These are phyloP conservation scores for Cenopis cana DNA, from an alignment of 2,888 invertebrate species.

Conservation along the genomic window DNA sequence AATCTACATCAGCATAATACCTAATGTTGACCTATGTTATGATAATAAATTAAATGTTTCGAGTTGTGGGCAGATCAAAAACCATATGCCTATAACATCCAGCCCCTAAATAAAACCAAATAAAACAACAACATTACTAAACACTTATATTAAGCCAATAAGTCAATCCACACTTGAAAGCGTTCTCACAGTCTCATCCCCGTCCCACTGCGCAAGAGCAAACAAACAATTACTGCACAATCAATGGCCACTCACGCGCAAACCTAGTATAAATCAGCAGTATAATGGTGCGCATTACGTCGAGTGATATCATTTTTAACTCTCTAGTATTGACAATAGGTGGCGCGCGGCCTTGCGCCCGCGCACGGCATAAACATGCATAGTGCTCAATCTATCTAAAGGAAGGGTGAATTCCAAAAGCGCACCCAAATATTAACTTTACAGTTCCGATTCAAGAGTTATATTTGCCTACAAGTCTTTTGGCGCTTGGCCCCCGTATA, in stretches of 20 bases:
- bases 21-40: not conserved
- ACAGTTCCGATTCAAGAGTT: not conserved
- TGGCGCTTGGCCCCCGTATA: not conserved
- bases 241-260: conserved; percentile 73
- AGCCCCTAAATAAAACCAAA: conserved; percentile 49
- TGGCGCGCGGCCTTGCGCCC: conserved; percentile 66
- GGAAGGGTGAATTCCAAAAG: conserved; percentile 14
- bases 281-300: conserved; percentile 67
- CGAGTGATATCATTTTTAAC: conserved; percentile 70
- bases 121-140: conserved; percentile 55
- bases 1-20: not conserved
- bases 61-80: not conserved
- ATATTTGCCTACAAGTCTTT: not conserved
- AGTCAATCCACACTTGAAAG: conserved; percentile 61
- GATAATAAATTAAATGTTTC: not conserved
- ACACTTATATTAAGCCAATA: conserved; percentile 65
- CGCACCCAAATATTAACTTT: conserved; percentile 6
- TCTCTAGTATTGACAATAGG: conserved; percentile 65
- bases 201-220: conserved; percentile 58
- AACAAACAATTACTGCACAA: conserved; percentile 83
- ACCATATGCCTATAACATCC: conserved; percentile 1
- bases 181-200: conserved; percentile 69
- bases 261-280: conserved; percentile 72
- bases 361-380: conserved; percentile 59
- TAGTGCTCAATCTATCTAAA: not conserved